Percentiles rank a stretch among this genome's conserved stretches.
phyloP scores from a whole-genome alignment of 1,140 invertebrate genomes.

The Pseudomyrmex flavicornis region DNA sequence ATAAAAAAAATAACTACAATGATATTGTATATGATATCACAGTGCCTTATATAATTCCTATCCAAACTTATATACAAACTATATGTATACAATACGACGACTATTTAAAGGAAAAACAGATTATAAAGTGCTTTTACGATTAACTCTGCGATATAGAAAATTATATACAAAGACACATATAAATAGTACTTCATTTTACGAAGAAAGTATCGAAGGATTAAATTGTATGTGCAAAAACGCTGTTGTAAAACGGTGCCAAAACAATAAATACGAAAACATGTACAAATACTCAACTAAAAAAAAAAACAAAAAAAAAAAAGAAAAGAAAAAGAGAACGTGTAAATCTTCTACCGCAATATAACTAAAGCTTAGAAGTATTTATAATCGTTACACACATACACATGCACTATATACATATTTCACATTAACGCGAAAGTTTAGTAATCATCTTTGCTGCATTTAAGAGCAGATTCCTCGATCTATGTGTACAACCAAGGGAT shows the following conservation, averaged over 20 bases:
- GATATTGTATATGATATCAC: slow-evolving; percentile 59
- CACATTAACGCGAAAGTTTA: slow-evolving; percentile 49
- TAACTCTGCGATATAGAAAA: slow-evolving; percentile 64
- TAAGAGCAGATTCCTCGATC: not conserved
- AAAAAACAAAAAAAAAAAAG: not conserved
- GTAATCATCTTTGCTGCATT: slow-evolving; percentile 26
- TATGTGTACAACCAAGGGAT: not conserved
- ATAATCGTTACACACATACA: slow-evolving; percentile 33
- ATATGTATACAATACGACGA: slow-evolving; percentile 31
- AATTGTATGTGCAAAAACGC: slow-evolving; percentile 43
- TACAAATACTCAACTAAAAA: slow-evolving; percentile 77
- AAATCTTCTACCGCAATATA: slow-evolving; percentile 62
- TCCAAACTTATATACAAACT: slow-evolving; percentile 54
- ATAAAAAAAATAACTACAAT: slow-evolving; percentile 58
- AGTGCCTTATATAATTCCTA: slow-evolving; percentile 74
- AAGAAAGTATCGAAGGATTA: slow-evolving; percentile 61
- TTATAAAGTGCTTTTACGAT: slow-evolving; percentile 69
- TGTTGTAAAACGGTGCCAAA: slow-evolving; percentile 75
- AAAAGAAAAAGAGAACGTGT: slow-evolving; percentile 38
- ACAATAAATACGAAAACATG: slow-evolving; percentile 66
- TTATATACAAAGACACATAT: slow-evolving; percentile 41
- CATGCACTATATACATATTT: slow-evolving; percentile 28
- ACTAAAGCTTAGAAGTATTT: slow-evolving; percentile 59
- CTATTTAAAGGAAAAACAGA: slow-evolving; percentile 40
- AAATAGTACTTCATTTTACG: slow-evolving; percentile 42